These are phyloP conservation scores for Meandrina meandrites DNA, from an alignment of 92 coral and sea anemone genomes.

Conservation along the genomic window DNA sequence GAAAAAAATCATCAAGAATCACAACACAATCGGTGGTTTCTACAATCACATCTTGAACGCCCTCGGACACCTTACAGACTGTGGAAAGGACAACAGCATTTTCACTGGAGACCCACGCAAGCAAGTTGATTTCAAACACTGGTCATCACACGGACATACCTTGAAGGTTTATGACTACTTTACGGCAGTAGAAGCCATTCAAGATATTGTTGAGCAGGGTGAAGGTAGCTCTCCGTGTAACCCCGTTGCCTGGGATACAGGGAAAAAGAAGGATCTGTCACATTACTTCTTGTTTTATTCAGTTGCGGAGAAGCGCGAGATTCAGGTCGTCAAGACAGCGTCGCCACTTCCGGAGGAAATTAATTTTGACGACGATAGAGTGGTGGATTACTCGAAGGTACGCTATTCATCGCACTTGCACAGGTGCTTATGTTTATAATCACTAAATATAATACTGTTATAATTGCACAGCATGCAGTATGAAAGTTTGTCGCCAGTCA, in stretches of 20 bases:
- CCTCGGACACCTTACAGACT: slow-evolving; percentile 47
- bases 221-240: slow-evolving; percentile 85
- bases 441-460: too few relatives aligned
- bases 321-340: slow-evolving; percentile 31
- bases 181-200: slow-evolving; percentile 71
- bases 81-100: slow-evolving; percentile 48
- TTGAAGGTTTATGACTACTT: slow-evolving; percentile 37
- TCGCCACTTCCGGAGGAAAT: neutral
- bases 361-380: neutral
- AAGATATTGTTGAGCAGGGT: slow-evolving; percentile 67
- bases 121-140: slow-evolving; percentile 16
- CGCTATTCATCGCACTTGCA: neutral
- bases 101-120: slow-evolving; percentile 36
- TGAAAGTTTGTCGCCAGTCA: too few relatives aligned
- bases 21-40: slow-evolving; percentile 62
- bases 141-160: slow-evolving; percentile 6
- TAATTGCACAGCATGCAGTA: too few relatives aligned
- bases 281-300: slow-evolving; percentile 76
- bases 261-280: slow-evolving; percentile 53
- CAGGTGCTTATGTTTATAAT: too few relatives aligned
- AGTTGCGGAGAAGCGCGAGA: slow-evolving; percentile 61
- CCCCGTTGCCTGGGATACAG: slow-evolving; percentile 62
- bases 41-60: slow-evolving; percentile 50
- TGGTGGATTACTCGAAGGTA: neutral
- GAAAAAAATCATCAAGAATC: slow-evolving; percentile 17